Base-by-base conservation (phyloP, 1,140 invertebrate species). In the Dryas iulia region DNA sequence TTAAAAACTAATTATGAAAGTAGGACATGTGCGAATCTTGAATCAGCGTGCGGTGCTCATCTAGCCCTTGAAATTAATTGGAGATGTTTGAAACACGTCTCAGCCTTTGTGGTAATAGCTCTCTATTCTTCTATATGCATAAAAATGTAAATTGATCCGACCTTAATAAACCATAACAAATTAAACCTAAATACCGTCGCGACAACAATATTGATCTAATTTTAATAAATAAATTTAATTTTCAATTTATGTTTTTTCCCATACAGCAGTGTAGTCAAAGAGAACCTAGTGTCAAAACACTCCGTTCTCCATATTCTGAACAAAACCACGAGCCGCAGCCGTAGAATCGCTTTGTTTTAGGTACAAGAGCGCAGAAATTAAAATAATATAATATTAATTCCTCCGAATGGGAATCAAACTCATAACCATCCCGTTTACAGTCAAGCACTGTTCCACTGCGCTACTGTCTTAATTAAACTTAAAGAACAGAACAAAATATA, bases 61-160 rank as follows among this genome's bases (percentile, higher is more conserved):
- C 61, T 26, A 39, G 11, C 72, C 53, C 72, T 74, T 74, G 72
- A 74, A 74, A 71, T 71, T 74, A 74, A 74, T 74, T 74, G 72
- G 68, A 71, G 68, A 74, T 66, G 66, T 63, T 73, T 62, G 31
- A 26, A 71, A 71, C 66, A 68, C 66, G 39, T 61, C 60, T 58
- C 25, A 21, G 18, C 39, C 59, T 71, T 66, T 69, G 59, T 71
- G 60, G 63, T 53, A 47, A 39, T 14, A 14, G n/a, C n/a, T 47
- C 18, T 35, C 33, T 8, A 18, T 8, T 60, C 33, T n/a, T 66
- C 24, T 33, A 57, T 30, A 56, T 35, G 21, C 10, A 26, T 56
- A 56, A 61, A 33, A 63, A 69, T 58, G 54, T 33, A 26, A 58
- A 63, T 69, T 62, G 54, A 68, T 68, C 39, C 66, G 59, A 56